Percentiles rank a stretch among this genome's conserved stretches.
Conservation (phyloP, 2,888 invertebrate genomes). For the Laspeyria flexula region DNA sequence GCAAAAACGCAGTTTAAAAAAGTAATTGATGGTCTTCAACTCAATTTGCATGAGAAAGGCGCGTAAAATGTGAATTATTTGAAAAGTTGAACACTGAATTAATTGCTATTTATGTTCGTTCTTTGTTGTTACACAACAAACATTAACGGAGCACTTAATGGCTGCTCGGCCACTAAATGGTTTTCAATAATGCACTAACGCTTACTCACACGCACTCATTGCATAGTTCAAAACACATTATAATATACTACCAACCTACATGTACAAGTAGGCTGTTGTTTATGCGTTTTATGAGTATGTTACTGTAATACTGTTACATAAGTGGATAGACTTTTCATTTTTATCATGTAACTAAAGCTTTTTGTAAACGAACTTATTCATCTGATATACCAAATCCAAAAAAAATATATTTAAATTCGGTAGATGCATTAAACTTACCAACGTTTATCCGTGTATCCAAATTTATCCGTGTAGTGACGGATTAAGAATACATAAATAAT, state of each 20-base stretch:
- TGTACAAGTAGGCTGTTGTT: background rate
- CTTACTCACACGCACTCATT: constrained; percentile 1
- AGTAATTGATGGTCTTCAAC: background rate
- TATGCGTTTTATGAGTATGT: background rate
- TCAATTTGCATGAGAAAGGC: constrained; percentile 11
- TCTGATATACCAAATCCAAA: too few species aligned
- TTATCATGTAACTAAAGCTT: background rate
- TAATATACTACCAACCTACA: background rate
- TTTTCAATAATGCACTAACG: constrained; percentile 2
- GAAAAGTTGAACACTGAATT: constrained; percentile 10
- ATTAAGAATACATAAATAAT: too few species aligned
- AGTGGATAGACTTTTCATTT: background rate
- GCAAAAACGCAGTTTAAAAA: constrained; percentile 8
- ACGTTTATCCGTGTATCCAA: too few species aligned
- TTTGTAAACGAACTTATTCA: background rate
- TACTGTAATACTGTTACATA: background rate
- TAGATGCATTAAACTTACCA: too few species aligned
- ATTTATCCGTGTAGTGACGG: too few species aligned
- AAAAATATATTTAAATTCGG: too few species aligned
- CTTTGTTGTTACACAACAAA: constrained; percentile 7
- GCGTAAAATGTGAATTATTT: background rate
- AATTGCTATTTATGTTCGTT: constrained; percentile 4
- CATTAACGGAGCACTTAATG: background rate
- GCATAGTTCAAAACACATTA: background rate
- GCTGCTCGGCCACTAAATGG: constrained; percentile 1